Conservation (phyloP, 2,113 vertebrate species). For the Brachyhypopomus occidentalis region DNA sequence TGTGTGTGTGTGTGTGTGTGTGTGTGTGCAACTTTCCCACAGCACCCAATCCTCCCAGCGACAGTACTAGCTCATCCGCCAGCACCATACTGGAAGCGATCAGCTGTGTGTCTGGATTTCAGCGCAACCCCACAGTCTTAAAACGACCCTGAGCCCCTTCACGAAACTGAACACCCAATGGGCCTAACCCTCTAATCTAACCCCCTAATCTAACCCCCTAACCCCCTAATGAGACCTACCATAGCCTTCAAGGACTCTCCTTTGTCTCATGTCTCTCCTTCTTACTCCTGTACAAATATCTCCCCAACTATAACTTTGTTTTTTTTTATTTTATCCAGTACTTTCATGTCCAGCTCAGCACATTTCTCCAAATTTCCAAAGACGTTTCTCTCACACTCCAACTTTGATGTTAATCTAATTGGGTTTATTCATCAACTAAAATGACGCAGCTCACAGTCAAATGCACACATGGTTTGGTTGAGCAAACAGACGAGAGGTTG, state of each 20-base stretch:
- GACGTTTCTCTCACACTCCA: neutral
- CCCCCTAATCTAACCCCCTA: too few relatives aligned
- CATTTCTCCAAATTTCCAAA: neutral
- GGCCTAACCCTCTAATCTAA: neutral
- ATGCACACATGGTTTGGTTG: neutral
- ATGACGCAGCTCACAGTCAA: neutral
- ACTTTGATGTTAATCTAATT: too few relatives aligned
- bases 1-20: too few relatives aligned
- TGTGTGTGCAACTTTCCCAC: neutral
- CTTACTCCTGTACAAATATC: too few relatives aligned
- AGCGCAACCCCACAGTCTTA: neutral
- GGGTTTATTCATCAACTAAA: neutral
- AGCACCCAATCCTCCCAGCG: neutral
- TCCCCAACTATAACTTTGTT: too few relatives aligned
- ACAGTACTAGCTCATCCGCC: too few relatives aligned
- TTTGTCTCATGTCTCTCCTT: too few relatives aligned
- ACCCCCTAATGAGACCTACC: constrained; percentile 1
- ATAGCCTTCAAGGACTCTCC: neutral
- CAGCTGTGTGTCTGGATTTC: neutral
- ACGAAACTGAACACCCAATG: neutral
- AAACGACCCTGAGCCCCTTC: neutral
- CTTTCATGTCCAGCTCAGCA: too few relatives aligned
- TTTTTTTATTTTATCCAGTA: too few relatives aligned
- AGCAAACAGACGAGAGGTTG: constrained; percentile 8
- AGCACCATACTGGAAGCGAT: neutral